Evolutionary conservation across 1,140 invertebrate species (phyloP), one percentile per base, ranked within the genome.

Genomic region (Rhizoglyphus robini): DNA sequence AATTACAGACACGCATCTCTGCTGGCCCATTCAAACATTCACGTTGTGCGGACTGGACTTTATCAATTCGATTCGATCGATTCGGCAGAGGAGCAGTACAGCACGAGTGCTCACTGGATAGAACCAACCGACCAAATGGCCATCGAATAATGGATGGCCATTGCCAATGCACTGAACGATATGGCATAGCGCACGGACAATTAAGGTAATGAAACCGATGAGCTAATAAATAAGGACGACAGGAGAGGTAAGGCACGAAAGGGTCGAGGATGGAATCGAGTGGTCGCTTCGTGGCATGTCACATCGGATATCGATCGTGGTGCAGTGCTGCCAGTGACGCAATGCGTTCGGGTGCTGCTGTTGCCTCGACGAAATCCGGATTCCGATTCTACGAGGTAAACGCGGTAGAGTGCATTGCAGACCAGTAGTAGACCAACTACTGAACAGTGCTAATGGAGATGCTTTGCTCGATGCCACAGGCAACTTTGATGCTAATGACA

Each of bases 11-110:
- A n/a, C n/a, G n/a, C n/a, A n/a, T n/a, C n/a, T n/a, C n/a, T n/a
- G n/a, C n/a, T n/a, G n/a, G n/a, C n/a, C n/a, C n/a, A n/a, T n/a
- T n/a, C n/a, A n/a, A n/a, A n/a, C n/a, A n/a, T n/a, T n/a, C n/a
- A n/a, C n/a, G n/a, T n/a, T n/a, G 8, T 41, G 36, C 36, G 8
- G 36, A 41, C 18, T 8, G 8, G 15, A 32, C 8, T 15, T 54
- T 54, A 54, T 54, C 51, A 54, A 54, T 54, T 54, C 51, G 51
- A 54, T 54, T 54, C 51, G 51, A 54, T 54, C 51, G 51, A 32
- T 54, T 54, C 51, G 20, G 23, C 8, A 8, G 51, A 46, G 41
- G 23, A 23, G 23, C 23, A 23, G 23, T 46, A 46, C 15, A 46
- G 41, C 15, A 46, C 23, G 41, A 46, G 41, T 15, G 41, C 15